These are phyloP conservation scores for Linnaemya tessellans DNA, from an alignment of 2,888 invertebrate species.

Conservation along the genomic window DNA sequence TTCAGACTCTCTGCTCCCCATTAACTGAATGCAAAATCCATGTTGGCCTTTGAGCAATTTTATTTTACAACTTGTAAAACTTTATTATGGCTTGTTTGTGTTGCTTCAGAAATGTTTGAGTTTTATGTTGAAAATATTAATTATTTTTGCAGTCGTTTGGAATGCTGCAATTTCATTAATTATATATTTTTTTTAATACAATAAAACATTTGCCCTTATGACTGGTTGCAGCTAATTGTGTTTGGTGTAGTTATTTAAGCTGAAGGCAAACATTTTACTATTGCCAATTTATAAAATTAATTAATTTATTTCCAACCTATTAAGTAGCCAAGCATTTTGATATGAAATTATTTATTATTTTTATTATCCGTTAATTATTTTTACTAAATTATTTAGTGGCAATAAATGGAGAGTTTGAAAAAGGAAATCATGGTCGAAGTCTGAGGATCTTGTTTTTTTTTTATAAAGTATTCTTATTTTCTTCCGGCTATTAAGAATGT, in stretches of 20 bases:
- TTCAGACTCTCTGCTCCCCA: conserved; percentile 70
- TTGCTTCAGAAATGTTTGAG: neutral
- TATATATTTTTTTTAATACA: neutral
- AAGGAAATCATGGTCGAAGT: neutral
- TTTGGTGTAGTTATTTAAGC: conserved; percentile 16
- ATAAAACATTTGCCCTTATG: neutral
- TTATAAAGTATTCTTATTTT: neutral
- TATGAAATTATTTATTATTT: too few species aligned
- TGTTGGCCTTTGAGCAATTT: conserved; percentile 74
- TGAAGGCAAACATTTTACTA: neutral
- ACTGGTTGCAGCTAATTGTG: neutral
- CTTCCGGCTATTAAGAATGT: neutral
- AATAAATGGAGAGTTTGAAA: neutral
- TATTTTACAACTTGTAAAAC: neutral
- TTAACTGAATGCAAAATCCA: conserved; percentile 80
- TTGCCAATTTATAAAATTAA: conserved; percentile 17
- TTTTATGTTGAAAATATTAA: neutral
- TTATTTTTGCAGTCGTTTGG: neutral
- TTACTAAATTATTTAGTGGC: conserved; percentile 9
- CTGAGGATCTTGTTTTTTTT: neutral
- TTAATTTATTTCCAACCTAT: conserved; percentile 51
- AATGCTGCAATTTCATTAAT: neutral
- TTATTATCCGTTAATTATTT: conserved; percentile 49
- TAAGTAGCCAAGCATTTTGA: conserved; percentile 43
- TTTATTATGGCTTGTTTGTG: neutral